These are phyloP conservation scores for Catostylus mosaicus DNA, from an alignment of 30 jellyfish, hydroid and myxozoan species.

Conservation along the genomic window DNA sequence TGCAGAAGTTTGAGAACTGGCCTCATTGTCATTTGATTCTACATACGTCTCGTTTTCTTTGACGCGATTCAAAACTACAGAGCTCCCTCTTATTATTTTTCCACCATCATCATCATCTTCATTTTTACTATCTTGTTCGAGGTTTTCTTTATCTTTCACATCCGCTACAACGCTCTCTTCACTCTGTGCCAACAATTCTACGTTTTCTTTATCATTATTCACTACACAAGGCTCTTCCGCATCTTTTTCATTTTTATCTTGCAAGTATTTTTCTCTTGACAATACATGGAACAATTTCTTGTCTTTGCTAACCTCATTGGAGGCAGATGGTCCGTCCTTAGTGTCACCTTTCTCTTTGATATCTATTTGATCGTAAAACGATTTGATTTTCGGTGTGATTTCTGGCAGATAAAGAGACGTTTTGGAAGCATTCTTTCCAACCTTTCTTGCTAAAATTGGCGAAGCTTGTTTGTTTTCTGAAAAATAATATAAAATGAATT, in stretches of 20 bases:
- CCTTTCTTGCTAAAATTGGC: constrained; percentile 15
- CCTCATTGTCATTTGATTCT: neutral
- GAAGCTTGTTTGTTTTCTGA: constrained; percentile 19
- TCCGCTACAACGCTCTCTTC: too few species aligned
- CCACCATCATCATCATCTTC: neutral
- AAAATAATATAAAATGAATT: neutral
- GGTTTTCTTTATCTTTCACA: neutral
- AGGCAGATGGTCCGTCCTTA: neutral
- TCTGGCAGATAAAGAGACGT: constrained; percentile 10
- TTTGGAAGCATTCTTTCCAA: constrained; percentile 9
- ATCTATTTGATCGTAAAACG: constrained; percentile 83
- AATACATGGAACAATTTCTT: neutral
- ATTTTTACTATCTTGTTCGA: neutral
- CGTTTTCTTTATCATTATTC: too few species aligned
- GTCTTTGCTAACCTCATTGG: neutral
- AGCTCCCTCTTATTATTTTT: neutral
- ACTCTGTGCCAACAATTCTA: too few species aligned
- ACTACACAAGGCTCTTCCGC: too few species aligned
- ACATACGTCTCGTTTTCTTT: neutral
- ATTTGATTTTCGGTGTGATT: constrained; percentile 30
- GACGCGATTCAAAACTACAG: neutral
- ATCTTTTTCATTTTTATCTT: too few species aligned
- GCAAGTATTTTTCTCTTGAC: neutral
- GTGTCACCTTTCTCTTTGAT: constrained; percentile 9
- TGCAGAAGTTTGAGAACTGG: neutral